A percentile compares a stretch with the other conserved stretches of the same genome.
phyloP scores from a whole-genome alignment of 2,113 vertebrate species.

The Brachypteracias leptosomus region DNA sequence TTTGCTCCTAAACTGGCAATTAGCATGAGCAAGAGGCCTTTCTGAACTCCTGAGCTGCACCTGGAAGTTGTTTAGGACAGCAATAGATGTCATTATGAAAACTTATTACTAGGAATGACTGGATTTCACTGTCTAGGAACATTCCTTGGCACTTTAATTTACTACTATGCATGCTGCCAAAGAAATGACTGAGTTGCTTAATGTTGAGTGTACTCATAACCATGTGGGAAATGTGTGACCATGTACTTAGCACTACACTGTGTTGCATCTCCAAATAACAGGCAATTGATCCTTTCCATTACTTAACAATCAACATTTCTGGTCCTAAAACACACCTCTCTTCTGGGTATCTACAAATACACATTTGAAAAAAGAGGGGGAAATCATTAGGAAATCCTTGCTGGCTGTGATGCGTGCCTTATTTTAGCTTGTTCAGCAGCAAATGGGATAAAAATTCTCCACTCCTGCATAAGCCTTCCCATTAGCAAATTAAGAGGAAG shows the following conservation, averaged over 20 bases:
- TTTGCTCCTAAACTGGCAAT: not conserved
- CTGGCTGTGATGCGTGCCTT: not conserved
- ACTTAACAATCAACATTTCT: not conserved
- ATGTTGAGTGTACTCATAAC: not conserved
- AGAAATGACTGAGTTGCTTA: not conserved
- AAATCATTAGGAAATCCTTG: not conserved
- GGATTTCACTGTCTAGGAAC: not conserved
- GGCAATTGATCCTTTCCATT: not conserved
- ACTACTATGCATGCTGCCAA: not conserved
- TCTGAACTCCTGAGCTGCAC: not conserved
- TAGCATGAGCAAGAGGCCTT: not conserved
- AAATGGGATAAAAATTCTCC: not conserved
- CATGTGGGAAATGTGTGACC: not conserved
- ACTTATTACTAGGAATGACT: not conserved
- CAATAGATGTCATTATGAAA: not conserved
- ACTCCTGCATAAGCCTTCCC: not conserved
- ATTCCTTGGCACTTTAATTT: not conserved
- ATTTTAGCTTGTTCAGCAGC: not conserved
- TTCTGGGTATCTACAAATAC: not conserved
- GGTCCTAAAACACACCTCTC: not conserved
- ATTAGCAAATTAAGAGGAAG: slow-evolving; percentile 27
- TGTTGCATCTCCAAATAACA: not conserved
- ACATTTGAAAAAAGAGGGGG: not conserved
- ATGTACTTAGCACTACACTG: not conserved
- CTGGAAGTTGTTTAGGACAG: not conserved